A percentile compares a stretch with the other conserved stretches of the same genome.
Conservation (phyloP, 2,888 invertebrate genomes). For the Onchidella celtica region DNA sequence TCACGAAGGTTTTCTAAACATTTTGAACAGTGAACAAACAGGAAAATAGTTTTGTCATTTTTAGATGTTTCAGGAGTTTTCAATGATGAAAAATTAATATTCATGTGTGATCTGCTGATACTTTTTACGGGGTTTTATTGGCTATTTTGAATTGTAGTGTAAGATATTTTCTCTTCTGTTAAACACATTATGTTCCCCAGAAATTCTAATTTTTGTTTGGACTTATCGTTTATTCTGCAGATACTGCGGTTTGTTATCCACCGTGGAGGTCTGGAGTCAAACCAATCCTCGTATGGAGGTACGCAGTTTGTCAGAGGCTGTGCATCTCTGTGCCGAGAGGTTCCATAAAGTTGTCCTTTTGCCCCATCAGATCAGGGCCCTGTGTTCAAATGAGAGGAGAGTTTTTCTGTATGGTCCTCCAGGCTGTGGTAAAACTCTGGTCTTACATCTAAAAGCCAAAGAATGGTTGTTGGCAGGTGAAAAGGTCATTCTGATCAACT, state of each 20-base stretch:
- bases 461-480: constrained; percentile 33
- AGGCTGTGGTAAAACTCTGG: constrained; percentile 42
- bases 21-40: too few relatives aligned
- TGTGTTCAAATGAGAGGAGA: neutral
- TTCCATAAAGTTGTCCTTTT: constrained; percentile 35
- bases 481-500: constrained; percentile 30
- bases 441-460: constrained; percentile 31
- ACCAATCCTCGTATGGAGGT: constrained; percentile 48
- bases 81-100: too few relatives aligned
- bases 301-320: constrained; percentile 48
- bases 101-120: too few relatives aligned
- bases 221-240: constrained; percentile 15
- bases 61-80: too few relatives aligned
- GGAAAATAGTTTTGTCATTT: too few relatives aligned
- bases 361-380: constrained; percentile 30
- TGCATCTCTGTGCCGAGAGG: constrained; percentile 32
- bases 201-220: neutral
- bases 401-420: constrained; percentile 41
- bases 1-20: too few relatives aligned
- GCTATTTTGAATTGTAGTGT: too few relatives aligned
- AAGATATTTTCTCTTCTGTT: too few relatives aligned
- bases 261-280: constrained; percentile 52
- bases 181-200: too few relatives aligned
- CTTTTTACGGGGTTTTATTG: too few relatives aligned
- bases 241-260: constrained; percentile 50